Evolutionary conservation across 1,140 invertebrate genomes (phyloP), one percentile per base, ranked within the genome.

Genomic region (Rhagoletis zephyria): DNA sequence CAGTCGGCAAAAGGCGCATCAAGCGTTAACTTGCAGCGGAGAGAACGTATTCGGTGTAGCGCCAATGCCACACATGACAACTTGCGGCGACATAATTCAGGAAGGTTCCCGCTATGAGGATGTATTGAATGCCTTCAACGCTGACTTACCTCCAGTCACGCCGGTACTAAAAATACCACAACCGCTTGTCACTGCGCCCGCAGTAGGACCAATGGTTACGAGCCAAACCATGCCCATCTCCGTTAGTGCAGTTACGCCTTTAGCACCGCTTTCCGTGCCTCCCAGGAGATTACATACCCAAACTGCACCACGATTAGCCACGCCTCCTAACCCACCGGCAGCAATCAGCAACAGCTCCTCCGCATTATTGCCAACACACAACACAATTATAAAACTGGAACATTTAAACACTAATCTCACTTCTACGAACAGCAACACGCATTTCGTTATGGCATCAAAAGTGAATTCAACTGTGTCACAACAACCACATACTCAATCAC

Each of bases 91-190:
- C 88, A 94, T 97, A 19, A 95, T 98, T 87, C 95, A 96, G 90
- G 97, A 97, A 93, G 97, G 96, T 59, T 95, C 96, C 1, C 95
- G 95, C 0, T 97, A 97, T 90, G 94, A 95, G 87, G 97, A 97
- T 90, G 95, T 97, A 88, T 96, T 96, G 89, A 95, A 96, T 89
- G 95, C 95, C 0, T 92, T 92, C 45, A 59, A 14, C 64, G 65
- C 51, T n/a, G 88, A 89, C 30, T 56, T 92, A 12, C 74, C 90
- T 0, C 88, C 89, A 65, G 14, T 63, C 0, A 10, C 19, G 2
- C 30, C 51, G 4, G 16, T 3, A 40, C 42, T 85, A 2, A 42
- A 81, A 7, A 9, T 81, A 81, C 48, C 12, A 19, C 42, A 81
- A 19, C 42, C 48, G 48, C 74, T 81, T 51, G 42, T 19, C 1